phyloP scores from a whole-genome alignment of 2,113 vertebrate species.

The Ceyx melanurus region DNA sequence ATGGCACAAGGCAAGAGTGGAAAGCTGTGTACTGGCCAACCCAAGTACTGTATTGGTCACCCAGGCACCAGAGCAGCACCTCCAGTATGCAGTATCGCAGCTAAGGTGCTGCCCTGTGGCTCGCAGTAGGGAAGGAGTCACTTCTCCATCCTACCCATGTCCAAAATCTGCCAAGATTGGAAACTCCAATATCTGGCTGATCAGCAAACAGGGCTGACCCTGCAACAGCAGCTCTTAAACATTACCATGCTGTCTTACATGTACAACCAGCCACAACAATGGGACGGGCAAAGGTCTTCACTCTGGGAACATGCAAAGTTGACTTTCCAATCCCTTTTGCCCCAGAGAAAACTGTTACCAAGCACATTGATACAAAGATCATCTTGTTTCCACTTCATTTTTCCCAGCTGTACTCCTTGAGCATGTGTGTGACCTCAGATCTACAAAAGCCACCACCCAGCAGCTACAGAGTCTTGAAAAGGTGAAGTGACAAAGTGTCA shows the following conservation, averaged over 20 bases:
- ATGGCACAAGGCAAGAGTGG: not conserved
- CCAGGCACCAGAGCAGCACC: not conserved
- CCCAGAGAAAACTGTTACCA: not conserved
- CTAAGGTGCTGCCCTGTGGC: not conserved
- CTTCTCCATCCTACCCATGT: not conserved
- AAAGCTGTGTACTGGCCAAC: not conserved
- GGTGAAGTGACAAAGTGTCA: not conserved
- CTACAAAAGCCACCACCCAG: not conserved
- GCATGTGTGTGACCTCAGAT: accelerated
- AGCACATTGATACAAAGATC: not conserved
- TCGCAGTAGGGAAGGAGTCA: not conserved
- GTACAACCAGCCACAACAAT: accelerated
- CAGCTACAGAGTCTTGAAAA: not conserved
- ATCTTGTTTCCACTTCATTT: not conserved
- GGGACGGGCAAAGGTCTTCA: not conserved
- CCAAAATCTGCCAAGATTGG: not conserved
- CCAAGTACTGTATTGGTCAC: not conserved
- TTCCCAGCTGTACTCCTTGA: not conserved
- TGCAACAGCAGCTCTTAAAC: not conserved
- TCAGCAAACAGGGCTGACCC: not conserved
- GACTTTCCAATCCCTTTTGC: not conserved
- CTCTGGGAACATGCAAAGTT: not conserved
- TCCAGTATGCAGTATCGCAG: not conserved
- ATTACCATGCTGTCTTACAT: accelerated
- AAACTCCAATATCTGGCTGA: not conserved